Percentiles rank a stretch among this genome's conserved stretches.
phyloP scores from a whole-genome alignment of 1,140 invertebrate genomes.

The Notospermus geniculatus region DNA sequence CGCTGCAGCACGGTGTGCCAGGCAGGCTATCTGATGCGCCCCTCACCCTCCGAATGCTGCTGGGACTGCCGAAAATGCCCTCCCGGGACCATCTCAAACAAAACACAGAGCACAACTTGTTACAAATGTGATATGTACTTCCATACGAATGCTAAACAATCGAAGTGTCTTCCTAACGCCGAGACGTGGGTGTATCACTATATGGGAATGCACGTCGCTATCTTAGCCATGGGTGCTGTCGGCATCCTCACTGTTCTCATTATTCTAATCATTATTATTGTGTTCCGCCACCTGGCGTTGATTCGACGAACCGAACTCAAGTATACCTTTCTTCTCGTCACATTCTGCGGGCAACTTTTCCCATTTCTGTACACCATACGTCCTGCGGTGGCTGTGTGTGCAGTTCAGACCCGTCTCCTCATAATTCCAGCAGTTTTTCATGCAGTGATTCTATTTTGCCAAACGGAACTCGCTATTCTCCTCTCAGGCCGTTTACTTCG shows the following conservation, averaged over 20 bases:
- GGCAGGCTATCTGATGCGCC: neutral
- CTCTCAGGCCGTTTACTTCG: neutral
- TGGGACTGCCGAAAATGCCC: constrained; percentile 2
- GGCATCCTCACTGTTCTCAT: neutral
- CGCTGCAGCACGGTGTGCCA: neutral
- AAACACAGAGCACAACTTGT: neutral
- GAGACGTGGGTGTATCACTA: neutral
- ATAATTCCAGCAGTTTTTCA: neutral
- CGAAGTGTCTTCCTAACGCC: neutral
- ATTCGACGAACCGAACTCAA: neutral
- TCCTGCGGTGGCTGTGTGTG: neutral
- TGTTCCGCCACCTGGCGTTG: neutral
- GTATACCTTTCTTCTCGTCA: neutral
- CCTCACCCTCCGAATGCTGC: constrained; percentile 3
- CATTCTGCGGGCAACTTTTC: neutral
- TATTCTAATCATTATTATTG: neutral
- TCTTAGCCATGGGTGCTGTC: neutral
- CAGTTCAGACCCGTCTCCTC: neutral
- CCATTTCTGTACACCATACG: neutral
- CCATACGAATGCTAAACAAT: neutral
- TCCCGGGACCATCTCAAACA: neutral
- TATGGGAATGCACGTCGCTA: neutral
- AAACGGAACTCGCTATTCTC: neutral
- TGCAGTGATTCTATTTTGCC: neutral
- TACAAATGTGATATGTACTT: neutral